Percentiles rank a stretch among this genome's conserved stretches.
Conservation (phyloP, 2,113 vertebrate species). For the Diadophis punctatus region DNA sequence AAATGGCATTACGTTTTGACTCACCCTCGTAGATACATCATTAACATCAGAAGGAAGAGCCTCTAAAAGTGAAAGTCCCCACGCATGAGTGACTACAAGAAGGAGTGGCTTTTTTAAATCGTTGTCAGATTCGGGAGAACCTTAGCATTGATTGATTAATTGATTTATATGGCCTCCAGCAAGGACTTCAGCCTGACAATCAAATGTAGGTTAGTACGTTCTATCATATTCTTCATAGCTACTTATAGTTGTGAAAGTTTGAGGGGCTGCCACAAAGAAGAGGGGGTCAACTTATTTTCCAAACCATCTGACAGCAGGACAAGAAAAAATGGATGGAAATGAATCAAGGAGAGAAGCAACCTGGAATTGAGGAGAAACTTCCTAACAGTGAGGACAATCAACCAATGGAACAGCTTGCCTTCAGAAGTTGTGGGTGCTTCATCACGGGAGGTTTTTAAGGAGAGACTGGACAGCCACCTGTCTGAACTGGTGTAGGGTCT, state of each 20-base stretch:
- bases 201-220: neutral
- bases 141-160: neutral
- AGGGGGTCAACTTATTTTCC: neutral
- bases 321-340: neutral
- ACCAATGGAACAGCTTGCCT: neutral
- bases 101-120: neutral
- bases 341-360: neutral
- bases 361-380: neutral
- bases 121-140: neutral
- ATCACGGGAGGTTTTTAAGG: neutral
- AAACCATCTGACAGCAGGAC: neutral
- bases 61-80: neutral
- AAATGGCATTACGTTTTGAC: too few species aligned
- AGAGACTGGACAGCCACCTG: neutral
- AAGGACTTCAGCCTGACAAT: neutral
- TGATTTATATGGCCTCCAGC: neutral
- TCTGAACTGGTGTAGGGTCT: neutral
- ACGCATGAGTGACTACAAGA: neutral
- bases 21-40: too few species aligned
- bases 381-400: neutral
- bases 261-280: neutral
- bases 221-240: too few species aligned
- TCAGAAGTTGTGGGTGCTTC: neutral
- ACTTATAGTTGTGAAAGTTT: neutral
- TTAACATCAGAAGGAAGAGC: neutral